These are phyloP conservation scores for Marmota flaviventris DNA, from an alignment of 2,113 vertebrate genomes.

Conservation along the genomic window DNA sequence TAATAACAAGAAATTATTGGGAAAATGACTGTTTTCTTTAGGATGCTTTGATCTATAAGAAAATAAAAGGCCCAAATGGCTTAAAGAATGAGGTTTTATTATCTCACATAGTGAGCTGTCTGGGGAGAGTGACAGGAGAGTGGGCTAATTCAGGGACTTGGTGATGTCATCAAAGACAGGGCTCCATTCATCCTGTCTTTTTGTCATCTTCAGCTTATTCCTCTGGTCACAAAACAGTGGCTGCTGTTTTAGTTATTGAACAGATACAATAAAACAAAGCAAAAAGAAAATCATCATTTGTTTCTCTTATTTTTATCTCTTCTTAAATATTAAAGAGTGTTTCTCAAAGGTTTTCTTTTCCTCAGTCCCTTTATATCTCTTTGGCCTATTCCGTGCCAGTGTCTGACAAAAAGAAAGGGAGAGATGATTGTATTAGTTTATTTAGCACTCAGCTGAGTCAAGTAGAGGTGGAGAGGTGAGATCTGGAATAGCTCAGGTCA, in stretches of 20 bases:
- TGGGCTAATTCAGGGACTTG: neutral
- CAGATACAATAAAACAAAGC: neutral
- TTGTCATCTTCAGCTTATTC: neutral
- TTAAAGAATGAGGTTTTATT: neutral
- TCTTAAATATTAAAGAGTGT: neutral
- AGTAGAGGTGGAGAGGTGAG: neutral
- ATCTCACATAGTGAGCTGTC: neutral
- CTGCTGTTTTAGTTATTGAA: neutral
- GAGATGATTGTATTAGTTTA: neutral
- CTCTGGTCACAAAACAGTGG: neutral
- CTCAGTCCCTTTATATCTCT: neutral
- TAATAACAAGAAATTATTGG: neutral
- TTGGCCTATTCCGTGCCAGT: neutral
- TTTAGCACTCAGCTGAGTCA: neutral
- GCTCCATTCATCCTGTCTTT: neutral
- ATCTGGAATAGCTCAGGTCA: neutral
- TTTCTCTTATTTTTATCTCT: neutral
- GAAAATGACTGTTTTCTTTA: slow-evolving; percentile 25
- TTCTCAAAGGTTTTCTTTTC: neutral
- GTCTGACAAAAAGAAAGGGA: neutral
- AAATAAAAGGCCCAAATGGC: neutral
- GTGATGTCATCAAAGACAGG: neutral
- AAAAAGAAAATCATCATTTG: neutral
- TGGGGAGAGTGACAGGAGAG: neutral
- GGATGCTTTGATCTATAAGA: neutral